A percentile compares a stretch with the other conserved stretches of the same genome.
phyloP scores from a whole-genome alignment of 2,113 vertebrate genomes.

The Stigmatopora nigra region DNA sequence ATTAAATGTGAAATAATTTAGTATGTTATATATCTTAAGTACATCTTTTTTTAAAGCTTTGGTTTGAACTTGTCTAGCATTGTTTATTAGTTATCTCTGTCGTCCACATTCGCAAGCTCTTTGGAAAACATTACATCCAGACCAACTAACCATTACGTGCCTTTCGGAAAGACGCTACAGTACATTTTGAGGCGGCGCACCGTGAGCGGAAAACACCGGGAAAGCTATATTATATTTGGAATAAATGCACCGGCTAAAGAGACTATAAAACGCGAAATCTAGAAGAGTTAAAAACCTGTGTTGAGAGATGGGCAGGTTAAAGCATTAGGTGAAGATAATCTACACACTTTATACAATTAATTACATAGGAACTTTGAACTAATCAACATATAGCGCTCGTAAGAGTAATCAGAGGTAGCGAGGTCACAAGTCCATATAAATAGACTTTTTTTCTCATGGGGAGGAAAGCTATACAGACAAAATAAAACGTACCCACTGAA shows the following conservation, averaged over 20 bases:
- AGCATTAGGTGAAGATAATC: conserved; percentile 80
- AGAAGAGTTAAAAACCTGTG: conserved; percentile 72
- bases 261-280: conserved; percentile 57
- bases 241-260: conserved; percentile 55
- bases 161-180: conserved; percentile 62
- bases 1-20: conserved; percentile 67
- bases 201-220: conserved; percentile 47
- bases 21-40: conserved; percentile 74
- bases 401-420: conserved; percentile 91
- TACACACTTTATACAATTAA: conserved; percentile 85
- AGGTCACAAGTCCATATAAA: conserved; percentile 75
- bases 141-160: conserved; percentile 61
- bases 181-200: conserved; percentile 60
- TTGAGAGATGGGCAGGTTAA: conserved; percentile 80
- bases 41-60: conserved; percentile 68
- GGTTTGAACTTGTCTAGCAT: conserved; percentile 75
- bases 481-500: conserved; percentile 77
- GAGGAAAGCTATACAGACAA: conserved; percentile 79
- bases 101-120: conserved; percentile 72
- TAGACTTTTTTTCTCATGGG: conserved; percentile 67
- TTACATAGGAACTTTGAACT: conserved; percentile 81
- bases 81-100: conserved; percentile 69
- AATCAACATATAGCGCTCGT: conserved; percentile 76
- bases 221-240: conserved; percentile 61
- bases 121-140: conserved; percentile 69